These are phyloP conservation scores for Macrosteles quadrilineatus DNA, from an alignment of 1,140 invertebrate species.

Conservation along the genomic window DNA sequence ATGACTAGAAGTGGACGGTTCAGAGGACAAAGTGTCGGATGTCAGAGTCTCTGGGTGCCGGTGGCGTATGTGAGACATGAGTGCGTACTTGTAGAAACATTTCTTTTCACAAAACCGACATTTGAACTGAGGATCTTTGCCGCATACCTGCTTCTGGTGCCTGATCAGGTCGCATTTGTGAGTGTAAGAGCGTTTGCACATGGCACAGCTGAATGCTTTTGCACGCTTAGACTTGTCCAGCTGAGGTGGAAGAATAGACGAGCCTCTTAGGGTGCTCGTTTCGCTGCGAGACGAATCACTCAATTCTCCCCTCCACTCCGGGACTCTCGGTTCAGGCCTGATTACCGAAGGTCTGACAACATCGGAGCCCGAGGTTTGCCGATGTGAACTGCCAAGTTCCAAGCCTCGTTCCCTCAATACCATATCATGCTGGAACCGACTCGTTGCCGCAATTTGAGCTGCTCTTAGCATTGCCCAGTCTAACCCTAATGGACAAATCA, in stretches of 20 bases:
- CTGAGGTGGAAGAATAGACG: background rate
- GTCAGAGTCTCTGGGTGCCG: conserved; percentile 40
- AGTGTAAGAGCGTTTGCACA: conserved; percentile 50
- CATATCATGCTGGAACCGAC: background rate
- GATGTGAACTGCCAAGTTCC: too few relatives aligned
- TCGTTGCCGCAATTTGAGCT: background rate
- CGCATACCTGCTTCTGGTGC: conserved; percentile 57
- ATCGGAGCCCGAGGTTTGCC: too few relatives aligned
- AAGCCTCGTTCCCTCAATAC: too few relatives aligned
- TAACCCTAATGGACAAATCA: background rate
- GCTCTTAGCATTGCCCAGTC: background rate
- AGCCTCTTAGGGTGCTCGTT: too few relatives aligned
- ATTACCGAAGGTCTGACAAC: too few relatives aligned
- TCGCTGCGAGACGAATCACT: too few relatives aligned
- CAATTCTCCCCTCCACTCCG: too few relatives aligned
- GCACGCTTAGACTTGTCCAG: conserved; percentile 6
- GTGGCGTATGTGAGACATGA: conserved; percentile 51
- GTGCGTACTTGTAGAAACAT: conserved; percentile 54
- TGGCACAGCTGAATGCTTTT: conserved; percentile 28
- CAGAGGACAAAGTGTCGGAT: too few relatives aligned
- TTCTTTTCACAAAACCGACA: conserved; percentile 57
- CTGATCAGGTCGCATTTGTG: conserved; percentile 62
- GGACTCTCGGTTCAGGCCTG: too few relatives aligned
- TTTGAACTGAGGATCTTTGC: conserved; percentile 52
- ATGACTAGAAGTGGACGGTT: too few relatives aligned